A percentile compares a stretch with the other conserved stretches of the same genome.
phyloP scores from a whole-genome alignment of 2,113 vertebrate species.

The Epinephelus fuscoguttatus region DNA sequence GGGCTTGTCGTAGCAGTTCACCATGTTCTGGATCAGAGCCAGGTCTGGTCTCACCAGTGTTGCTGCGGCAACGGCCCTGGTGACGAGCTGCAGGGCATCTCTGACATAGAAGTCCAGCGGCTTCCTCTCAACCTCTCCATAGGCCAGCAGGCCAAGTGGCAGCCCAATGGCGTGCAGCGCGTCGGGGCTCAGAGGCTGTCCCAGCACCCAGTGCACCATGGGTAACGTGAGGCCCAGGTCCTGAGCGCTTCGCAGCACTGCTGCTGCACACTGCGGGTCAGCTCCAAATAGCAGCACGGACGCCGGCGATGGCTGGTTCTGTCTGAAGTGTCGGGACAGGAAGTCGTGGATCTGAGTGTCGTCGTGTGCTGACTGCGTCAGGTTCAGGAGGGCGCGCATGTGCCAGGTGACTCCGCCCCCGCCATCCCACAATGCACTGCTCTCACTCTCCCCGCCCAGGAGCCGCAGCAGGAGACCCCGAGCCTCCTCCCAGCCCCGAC shows the following conservation, averaged over 20 bases:
- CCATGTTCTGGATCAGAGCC: slow-evolving; percentile 78
- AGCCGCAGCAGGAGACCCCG: slow-evolving; percentile 65
- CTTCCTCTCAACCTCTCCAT: slow-evolving; percentile 87
- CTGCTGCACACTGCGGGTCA: slow-evolving; percentile 67
- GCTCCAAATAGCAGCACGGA: slow-evolving; percentile 88
- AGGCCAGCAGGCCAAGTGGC: slow-evolving; percentile 89
- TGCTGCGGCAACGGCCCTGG: slow-evolving; percentile 79
- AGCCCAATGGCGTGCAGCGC: slow-evolving; percentile 87
- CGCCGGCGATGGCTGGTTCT: slow-evolving; percentile 71
- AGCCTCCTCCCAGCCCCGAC: slow-evolving; percentile 86
- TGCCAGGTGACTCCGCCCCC: slow-evolving; percentile 69
- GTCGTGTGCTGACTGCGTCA: slow-evolving; percentile 77
- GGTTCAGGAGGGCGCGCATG: slow-evolving; percentile 84
- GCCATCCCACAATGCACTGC: slow-evolving; percentile 64
- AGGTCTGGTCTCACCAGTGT: slow-evolving; percentile 76
- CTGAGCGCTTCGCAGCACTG: slow-evolving; percentile 82
- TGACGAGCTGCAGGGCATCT: slow-evolving; percentile 86
- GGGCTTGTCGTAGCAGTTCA: slow-evolving; percentile 83
- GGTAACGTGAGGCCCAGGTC: slow-evolving; percentile 80
- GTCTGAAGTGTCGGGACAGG: slow-evolving; percentile 77
- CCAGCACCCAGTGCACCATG: slow-evolving; percentile 90
- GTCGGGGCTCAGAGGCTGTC: slow-evolving; percentile 82
- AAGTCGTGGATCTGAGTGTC: slow-evolving; percentile 73
- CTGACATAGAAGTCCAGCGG: slow-evolving; percentile 87
- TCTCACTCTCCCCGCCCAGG: slow-evolving; percentile 72